These are phyloP conservation scores for Ctenomys sociabilis DNA, from an alignment of 2,113 vertebrate species.

Conservation along the genomic window DNA sequence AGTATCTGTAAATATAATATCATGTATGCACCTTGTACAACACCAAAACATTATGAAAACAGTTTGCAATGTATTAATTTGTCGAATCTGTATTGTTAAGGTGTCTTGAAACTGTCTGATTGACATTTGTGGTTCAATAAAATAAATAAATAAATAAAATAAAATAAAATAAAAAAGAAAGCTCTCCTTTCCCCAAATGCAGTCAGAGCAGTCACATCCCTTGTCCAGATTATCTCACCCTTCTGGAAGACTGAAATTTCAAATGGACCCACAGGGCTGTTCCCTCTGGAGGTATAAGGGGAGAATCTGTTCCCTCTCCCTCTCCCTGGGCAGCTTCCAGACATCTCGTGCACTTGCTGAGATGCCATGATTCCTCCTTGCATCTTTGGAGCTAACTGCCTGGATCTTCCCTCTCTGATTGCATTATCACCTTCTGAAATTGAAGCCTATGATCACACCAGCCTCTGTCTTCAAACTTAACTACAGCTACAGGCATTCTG, in stretches of 20 bases:
- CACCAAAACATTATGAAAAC: too few relatives aligned
- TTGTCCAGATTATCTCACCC: fast-evolving
- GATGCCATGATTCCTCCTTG: background rate
- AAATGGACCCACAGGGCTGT: background rate
- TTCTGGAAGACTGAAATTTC: background rate
- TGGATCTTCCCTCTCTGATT: background rate
- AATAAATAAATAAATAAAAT: too few relatives aligned
- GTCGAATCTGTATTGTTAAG: too few relatives aligned
- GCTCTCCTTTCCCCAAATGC: background rate
- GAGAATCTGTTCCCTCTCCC: background rate
- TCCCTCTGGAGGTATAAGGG: background rate
- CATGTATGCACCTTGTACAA: too few relatives aligned
- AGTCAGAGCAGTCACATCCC: background rate
- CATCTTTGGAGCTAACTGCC: background rate
- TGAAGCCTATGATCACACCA: background rate
- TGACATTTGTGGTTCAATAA: too few relatives aligned
- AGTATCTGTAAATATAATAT: too few relatives aligned
- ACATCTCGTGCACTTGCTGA: background rate
- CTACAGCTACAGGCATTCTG: background rate
- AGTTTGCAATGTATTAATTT: too few relatives aligned
- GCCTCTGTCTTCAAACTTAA: background rate
- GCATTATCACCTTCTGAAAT: background rate
- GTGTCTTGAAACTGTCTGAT: too few relatives aligned
- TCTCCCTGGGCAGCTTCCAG: background rate
- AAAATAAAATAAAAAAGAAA: too few relatives aligned